Conservation (phyloP, 2,113 vertebrate genomes). For the Thryonomys swinderianus region DNA sequence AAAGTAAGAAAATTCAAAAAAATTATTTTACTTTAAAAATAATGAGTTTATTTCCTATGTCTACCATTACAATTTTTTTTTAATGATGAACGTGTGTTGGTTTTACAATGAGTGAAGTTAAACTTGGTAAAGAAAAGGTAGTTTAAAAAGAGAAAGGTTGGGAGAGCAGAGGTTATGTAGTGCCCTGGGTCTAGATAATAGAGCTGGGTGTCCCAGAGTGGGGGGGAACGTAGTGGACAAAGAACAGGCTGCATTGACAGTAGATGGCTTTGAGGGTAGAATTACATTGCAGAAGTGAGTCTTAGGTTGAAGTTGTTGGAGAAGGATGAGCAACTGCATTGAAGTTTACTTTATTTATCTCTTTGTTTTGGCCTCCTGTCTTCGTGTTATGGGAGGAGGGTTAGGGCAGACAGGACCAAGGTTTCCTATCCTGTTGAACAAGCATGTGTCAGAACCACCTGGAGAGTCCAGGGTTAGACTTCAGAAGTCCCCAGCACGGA, state of each 20-base stretch:
- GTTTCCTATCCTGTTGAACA: constrained; percentile 46
- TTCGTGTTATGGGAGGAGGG: neutral
- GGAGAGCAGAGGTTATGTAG: neutral
- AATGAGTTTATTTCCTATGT: constrained; percentile 45
- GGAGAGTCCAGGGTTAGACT: constrained; percentile 20
- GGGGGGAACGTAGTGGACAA: neutral
- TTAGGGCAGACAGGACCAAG: neutral
- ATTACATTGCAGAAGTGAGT: neutral
- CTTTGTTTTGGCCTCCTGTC: constrained; percentile 39
- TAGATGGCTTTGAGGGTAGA: neutral
- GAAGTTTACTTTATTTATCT: neutral
- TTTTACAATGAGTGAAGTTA: constrained; percentile 26
- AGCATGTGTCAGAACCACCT: neutral
- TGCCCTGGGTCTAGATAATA: neutral
- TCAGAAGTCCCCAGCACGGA: neutral
- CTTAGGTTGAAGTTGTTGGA: neutral
- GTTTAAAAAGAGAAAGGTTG: constrained; percentile 11
- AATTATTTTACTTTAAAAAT: too few relatives aligned
- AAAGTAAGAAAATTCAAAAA: too few relatives aligned
- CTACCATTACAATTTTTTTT: constrained; percentile 1
- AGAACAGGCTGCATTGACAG: neutral
- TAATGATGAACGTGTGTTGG: neutral
- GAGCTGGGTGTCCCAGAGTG: neutral
- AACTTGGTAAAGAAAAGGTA: constrained; percentile 32
- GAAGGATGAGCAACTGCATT: neutral